Conservation (phyloP, 2,113 vertebrate species). For the Crotophaga sulcirostris region DNA sequence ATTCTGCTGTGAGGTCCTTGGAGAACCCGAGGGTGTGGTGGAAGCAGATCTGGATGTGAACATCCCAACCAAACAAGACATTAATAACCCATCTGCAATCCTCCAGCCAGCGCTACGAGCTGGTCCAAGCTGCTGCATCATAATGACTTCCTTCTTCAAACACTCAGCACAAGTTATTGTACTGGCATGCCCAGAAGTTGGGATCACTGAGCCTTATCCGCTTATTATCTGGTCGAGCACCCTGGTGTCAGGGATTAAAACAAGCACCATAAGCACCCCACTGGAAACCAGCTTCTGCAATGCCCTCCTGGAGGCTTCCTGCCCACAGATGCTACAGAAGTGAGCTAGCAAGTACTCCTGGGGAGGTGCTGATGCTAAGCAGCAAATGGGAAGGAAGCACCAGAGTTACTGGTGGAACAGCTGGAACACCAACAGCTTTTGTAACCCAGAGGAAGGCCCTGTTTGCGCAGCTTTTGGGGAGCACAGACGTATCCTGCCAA, state of each 20-base stretch:
- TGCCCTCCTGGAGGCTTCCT: accelerated
- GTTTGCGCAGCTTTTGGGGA: not conserved
- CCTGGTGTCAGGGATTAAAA: not conserved
- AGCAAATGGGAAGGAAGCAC: accelerated
- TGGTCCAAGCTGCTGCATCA: not conserved
- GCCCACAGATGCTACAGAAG: not conserved
- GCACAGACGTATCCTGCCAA: not conserved
- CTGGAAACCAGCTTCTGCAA: not conserved
- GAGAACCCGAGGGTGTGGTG: conserved; percentile 92
- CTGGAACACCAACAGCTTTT: accelerated
- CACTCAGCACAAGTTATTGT: not conserved
- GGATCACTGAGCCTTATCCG: not conserved
- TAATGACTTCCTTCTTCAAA: not conserved
- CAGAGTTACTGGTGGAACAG: not conserved
- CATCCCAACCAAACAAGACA: conserved; percentile 26
- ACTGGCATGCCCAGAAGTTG: not conserved
- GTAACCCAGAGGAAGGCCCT: not conserved
- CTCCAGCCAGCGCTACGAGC: not conserved
- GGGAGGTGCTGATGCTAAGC: not conserved
- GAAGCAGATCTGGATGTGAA: conserved; percentile 87
- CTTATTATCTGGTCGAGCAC: not conserved
- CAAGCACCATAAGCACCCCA: not conserved
- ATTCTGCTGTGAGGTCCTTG: conserved; percentile 82
- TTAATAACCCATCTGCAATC: not conserved
- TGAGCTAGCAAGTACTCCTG: not conserved